These are phyloP conservation scores for Diaperis boleti DNA, from an alignment of 2,888 invertebrate species.

Conservation along the genomic window DNA sequence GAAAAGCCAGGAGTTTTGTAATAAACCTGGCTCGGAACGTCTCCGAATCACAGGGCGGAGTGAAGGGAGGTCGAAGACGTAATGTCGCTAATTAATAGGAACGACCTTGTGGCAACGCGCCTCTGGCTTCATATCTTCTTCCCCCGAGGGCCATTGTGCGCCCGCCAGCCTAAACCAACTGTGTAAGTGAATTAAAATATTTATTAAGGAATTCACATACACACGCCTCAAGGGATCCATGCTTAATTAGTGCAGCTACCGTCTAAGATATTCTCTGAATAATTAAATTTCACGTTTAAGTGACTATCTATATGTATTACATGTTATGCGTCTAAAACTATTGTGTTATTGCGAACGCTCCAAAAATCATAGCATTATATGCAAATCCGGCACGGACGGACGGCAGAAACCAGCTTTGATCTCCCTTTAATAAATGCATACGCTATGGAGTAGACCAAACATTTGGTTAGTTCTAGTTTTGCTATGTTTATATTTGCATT, in stretches of 20 bases:
- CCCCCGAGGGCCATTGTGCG: slow-evolving; percentile 63
- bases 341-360: not conserved
- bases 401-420: slow-evolving; percentile 19
- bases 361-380: slow-evolving; percentile 24
- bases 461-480: slow-evolving; percentile 1
- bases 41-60: slow-evolving; percentile 17
- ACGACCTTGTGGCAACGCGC: slow-evolving; percentile 61
- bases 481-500: slow-evolving; percentile 24
- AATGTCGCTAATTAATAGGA: slow-evolving; percentile 65
- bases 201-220: slow-evolving; percentile 66
- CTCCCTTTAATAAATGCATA: slow-evolving; percentile 20
- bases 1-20: slow-evolving; percentile 47
- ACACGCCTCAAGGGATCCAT: slow-evolving; percentile 61
- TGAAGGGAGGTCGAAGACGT: slow-evolving; percentile 56
- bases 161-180: slow-evolving; percentile 65
- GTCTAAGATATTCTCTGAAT: slow-evolving; percentile 62
- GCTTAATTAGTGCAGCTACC: slow-evolving; percentile 62
- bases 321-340: slow-evolving; percentile 17
- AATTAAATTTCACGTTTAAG: slow-evolving; percentile 59
- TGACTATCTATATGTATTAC: slow-evolving; percentile 53
- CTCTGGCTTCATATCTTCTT: slow-evolving; percentile 62
- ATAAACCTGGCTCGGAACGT: slow-evolving; percentile 48
- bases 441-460: slow-evolving; percentile 8
- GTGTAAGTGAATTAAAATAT: slow-evolving; percentile 67
- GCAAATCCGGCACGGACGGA: slow-evolving; percentile 10